Conservation (phyloP, 1,140 invertebrate species). For the Monochamus saltuarius region DNA sequence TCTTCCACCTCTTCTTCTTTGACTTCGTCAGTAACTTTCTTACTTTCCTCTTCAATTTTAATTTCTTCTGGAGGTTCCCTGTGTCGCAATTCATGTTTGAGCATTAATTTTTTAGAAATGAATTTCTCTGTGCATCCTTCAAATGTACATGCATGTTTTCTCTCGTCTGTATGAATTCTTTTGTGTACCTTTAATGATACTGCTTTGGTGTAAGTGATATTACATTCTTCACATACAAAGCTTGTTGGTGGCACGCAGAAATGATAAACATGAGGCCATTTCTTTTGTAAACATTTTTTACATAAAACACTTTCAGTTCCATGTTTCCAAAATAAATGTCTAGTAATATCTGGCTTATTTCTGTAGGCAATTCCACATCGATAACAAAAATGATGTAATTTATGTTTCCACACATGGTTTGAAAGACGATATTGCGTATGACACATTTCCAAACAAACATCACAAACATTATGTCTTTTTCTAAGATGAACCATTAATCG, state of each 20-base stretch:
- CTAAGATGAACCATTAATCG: slow-evolving; percentile 80
- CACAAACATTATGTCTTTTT: slow-evolving; percentile 79
- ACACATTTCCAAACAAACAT: slow-evolving; percentile 79
- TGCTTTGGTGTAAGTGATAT: slow-evolving; percentile 69
- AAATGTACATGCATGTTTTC: slow-evolving; percentile 69
- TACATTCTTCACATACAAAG: slow-evolving; percentile 80
- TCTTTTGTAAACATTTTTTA: slow-evolving; percentile 82
- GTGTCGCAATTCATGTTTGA: slow-evolving; percentile 65
- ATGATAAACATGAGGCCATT: slow-evolving; percentile 88
- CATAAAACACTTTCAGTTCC: slow-evolving; percentile 83
- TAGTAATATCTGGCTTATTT: slow-evolving; percentile 82
- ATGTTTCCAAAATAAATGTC: slow-evolving; percentile 89
- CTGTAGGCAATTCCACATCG: slow-evolving; percentile 77
- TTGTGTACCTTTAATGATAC: slow-evolving; percentile 82
- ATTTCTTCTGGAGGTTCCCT: slow-evolving; percentile 52
- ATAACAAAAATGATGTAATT: slow-evolving; percentile 81
- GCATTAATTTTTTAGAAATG: slow-evolving; percentile 75
- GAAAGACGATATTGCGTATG: slow-evolving; percentile 75
- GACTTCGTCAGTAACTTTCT: slow-evolving; percentile 45
- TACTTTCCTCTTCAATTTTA: slow-evolving; percentile 49
- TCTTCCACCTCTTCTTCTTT: slow-evolving; percentile 43
- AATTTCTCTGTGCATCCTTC: slow-evolving; percentile 71
- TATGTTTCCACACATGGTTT: slow-evolving; percentile 86
- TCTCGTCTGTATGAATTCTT: slow-evolving; percentile 69
- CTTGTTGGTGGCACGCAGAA: slow-evolving; percentile 77